phyloP scores from a whole-genome alignment of 2,888 invertebrate species.

The Celastrina argiolus region DNA sequence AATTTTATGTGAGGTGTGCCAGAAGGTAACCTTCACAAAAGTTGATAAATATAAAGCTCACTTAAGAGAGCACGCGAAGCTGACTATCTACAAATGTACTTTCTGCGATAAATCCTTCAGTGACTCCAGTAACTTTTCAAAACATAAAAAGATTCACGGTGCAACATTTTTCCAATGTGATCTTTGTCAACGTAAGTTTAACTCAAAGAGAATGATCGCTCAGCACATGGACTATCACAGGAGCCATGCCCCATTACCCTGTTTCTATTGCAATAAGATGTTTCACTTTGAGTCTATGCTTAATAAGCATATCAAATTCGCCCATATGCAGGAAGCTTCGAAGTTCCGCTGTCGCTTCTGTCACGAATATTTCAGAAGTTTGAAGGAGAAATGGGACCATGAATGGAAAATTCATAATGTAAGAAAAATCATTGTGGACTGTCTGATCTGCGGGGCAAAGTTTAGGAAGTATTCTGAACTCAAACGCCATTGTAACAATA shows the following conservation, averaged over 20 bases:
- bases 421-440: slow-evolving; percentile 64
- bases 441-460: slow-evolving; percentile 55
- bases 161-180: slow-evolving; percentile 62
- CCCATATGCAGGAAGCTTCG: slow-evolving; percentile 46
- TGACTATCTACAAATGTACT: slow-evolving; percentile 67
- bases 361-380: slow-evolving; percentile 45
- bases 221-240: slow-evolving; percentile 68
- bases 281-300: slow-evolving; percentile 67
- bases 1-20: slow-evolving; percentile 62
- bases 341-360: slow-evolving; percentile 61
- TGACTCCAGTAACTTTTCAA: slow-evolving; percentile 73
- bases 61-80: slow-evolving; percentile 66
- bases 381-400: slow-evolving; percentile 71
- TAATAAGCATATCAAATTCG: slow-evolving; percentile 60
- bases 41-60: slow-evolving; percentile 69
- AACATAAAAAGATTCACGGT: slow-evolving; percentile 72
- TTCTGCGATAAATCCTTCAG: slow-evolving; percentile 71
- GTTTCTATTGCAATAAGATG: slow-evolving; percentile 50
- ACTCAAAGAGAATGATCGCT: slow-evolving; percentile 67
- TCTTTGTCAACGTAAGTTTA: slow-evolving; percentile 66
- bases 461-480: slow-evolving; percentile 65
- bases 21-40: slow-evolving; percentile 50
- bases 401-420: slow-evolving; percentile 66
- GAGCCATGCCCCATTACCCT: slow-evolving; percentile 51
- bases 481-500: slow-evolving; percentile 52